Evolutionary conservation across 92 coral and sea anemone genomes (phyloP), one percentile per base, ranked within the genome.

Genomic region (Pocillopora grandis): DNA sequence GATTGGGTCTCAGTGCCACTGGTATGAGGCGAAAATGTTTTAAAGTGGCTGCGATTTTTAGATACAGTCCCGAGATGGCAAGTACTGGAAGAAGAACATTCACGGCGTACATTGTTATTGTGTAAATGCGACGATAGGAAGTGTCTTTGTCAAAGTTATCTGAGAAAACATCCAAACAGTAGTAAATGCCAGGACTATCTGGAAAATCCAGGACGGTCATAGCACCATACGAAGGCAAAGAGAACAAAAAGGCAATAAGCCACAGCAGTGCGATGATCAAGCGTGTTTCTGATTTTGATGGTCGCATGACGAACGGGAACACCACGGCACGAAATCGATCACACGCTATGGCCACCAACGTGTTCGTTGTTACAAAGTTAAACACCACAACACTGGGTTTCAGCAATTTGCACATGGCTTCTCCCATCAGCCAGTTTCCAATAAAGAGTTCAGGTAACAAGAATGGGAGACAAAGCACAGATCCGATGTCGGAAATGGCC

Each of bases 241-340:
- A 69, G 74, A 88, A 93, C 20, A 94, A 42, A 33, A 89, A 87
- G 1, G 98, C 98, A 62, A 92, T 27, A 90, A 91, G 16, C 98
- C 98, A 94, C 35, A 92, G 72, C 17, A 94, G 60, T 11, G 88
- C 84, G 14, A 94, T 15, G 72, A 89, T 87, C 18, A 92, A 59
- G 21, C 98, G 89, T 13, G 93, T 94, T 80, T 94, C 93, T 19
- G 95, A 92, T 2, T 91, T 94, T 52, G 95, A 90, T 11, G 95
- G 95, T 49, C 92, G 92, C 14, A 88, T 12, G 36, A 81, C 88
- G 79, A 94, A 84, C 36, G 98, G 98, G 62, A 87, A 94, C 23
- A 94, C 92, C n/a, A 94, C 87, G 59, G 95, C 98, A 17, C 98
- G 95, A 61, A 81, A 94, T 11, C 98, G 91, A 71, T 94, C 98